phyloP scores from a whole-genome alignment of 2,888 invertebrate species.

The Thymelicus lineola region DNA sequence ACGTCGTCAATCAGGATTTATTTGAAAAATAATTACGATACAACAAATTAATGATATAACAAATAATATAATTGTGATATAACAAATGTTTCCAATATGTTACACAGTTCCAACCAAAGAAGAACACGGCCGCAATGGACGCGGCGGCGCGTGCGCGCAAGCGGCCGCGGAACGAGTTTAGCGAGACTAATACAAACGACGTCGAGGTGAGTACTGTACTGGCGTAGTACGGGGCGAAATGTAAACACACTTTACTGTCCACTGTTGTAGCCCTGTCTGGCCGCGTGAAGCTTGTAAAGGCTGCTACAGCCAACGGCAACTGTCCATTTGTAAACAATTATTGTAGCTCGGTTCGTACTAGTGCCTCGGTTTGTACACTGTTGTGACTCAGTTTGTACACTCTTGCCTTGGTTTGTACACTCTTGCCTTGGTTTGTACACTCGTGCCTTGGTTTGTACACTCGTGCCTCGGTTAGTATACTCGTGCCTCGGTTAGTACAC shows the following conservation, averaged over 20 bases:
- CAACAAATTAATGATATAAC: too few relatives aligned
- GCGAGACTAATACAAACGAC: conserved; percentile 66
- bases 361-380: too few relatives aligned
- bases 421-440: not conserved
- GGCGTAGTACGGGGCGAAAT: not conserved
- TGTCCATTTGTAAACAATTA: too few relatives aligned
- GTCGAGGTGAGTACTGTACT: conserved; percentile 63
- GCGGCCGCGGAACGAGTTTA: conserved; percentile 52
- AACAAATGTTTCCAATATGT: not conserved
- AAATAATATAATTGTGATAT: too few relatives aligned
- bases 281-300: too few relatives aligned
- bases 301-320: too few relatives aligned
- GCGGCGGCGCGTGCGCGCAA: conserved; percentile 61
- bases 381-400: not conserved
- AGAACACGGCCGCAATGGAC: conserved; percentile 48
- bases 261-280: not conserved
- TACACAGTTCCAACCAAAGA: conserved; percentile 73
- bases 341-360: too few relatives aligned
- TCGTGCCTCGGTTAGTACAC: too few relatives aligned
- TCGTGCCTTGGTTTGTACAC: not conserved
- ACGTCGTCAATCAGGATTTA: too few relatives aligned
- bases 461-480: too few relatives aligned
- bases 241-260: conserved; percentile 6
- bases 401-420: not conserved
- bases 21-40: too few relatives aligned